These are phyloP conservation scores for Drosophila formosana DNA, from an alignment of 2,888 invertebrate genomes.

Conservation along the genomic window DNA sequence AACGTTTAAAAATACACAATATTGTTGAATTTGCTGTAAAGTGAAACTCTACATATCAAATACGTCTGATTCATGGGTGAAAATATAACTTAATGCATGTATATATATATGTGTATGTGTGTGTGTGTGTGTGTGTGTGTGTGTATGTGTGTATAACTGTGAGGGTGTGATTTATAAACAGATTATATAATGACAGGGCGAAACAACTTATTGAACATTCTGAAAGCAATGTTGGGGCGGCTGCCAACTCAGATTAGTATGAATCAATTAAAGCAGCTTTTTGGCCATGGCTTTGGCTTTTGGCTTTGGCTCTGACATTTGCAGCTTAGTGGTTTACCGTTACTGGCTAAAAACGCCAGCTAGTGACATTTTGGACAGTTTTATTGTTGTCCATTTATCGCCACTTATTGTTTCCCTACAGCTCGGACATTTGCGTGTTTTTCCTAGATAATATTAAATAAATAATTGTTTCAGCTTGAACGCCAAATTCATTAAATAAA, in stretches of 20 bases:
- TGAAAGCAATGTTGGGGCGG: slow-evolving; percentile 29
- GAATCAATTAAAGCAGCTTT: slow-evolving; percentile 70
- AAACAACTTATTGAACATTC: slow-evolving; percentile 29
- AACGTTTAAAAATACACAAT: background rate
- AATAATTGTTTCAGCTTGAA: background rate
- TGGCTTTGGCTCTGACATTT: slow-evolving; percentile 46
- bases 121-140: slow-evolving; percentile 1
- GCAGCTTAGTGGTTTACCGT: slow-evolving; percentile 47
- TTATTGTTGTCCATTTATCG: slow-evolving; percentile 59
- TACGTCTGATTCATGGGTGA: slow-evolving; percentile 36
- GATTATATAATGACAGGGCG: slow-evolving; percentile 30
- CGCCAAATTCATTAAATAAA: background rate
- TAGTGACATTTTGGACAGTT: slow-evolving; percentile 71
- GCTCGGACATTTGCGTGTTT: background rate
- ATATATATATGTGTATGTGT: background rate
- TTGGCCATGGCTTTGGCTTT: slow-evolving; percentile 43
- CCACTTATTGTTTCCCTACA: slow-evolving; percentile 26
- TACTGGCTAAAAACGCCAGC: slow-evolving; percentile 19
- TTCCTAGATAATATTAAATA: slow-evolving; percentile 11
- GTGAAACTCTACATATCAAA: slow-evolving; percentile 40
- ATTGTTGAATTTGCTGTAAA: slow-evolving; percentile 3
- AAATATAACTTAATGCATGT: background rate
- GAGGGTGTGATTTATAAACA: slow-evolving; percentile 7
- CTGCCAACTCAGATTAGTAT: slow-evolving; percentile 57
- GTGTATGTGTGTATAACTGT: background rate